Evolutionary conservation across 2,797 vertebrate species (phyloP), one percentile per base, ranked within the genome.

Genomic region (Pagetopsis macropterus): DNA sequence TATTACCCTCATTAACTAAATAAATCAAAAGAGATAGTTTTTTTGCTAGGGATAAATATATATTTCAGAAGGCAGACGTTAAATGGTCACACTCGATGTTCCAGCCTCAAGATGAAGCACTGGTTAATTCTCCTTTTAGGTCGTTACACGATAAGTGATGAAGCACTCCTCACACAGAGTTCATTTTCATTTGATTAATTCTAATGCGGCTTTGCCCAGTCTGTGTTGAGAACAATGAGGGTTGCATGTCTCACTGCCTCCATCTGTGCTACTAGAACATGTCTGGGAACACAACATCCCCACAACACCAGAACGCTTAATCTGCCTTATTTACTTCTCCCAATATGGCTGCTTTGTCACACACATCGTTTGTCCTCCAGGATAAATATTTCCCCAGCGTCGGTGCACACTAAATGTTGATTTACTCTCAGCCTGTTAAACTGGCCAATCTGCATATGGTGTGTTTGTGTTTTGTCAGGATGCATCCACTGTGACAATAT

Each of bases 311-410:
- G 88, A 91, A 90, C 88, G 77, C 83, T 91, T 93, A 91, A 92
- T 93, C 91, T 90, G 91, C 90, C 92, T 93, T 93, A 93, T 93
- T 93, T 92, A 90, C 91, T 90, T 89, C 72, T 86, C 90, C 90
- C 90, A 93, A 88, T 90, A 93, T 93, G 92, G 90, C 87, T 84
- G 85, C 91, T 88, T 90, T 90, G 88, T 88, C 90, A 83, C 88
- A 89, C 88, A 89, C 86, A 76, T 88, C 74, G 87, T 91, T 90
- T 88, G 88, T 92, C 89, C 89, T 90, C 78, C 86, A 89, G 89
- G 89, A 92, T 92, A 94, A 93, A 94, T 91, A 93, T 94, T 92
- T 88, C 85, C 88, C 85, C 76, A 78, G 77, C 65, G 78, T 82
- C 81, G 77, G 76, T 82, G 86, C 76, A 74, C 84, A 87, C 86